A percentile compares a stretch with the other conserved stretches of the same genome.
phyloP scores from a whole-genome alignment of 2,113 vertebrate genomes.

The Raphicerus campestris region DNA sequence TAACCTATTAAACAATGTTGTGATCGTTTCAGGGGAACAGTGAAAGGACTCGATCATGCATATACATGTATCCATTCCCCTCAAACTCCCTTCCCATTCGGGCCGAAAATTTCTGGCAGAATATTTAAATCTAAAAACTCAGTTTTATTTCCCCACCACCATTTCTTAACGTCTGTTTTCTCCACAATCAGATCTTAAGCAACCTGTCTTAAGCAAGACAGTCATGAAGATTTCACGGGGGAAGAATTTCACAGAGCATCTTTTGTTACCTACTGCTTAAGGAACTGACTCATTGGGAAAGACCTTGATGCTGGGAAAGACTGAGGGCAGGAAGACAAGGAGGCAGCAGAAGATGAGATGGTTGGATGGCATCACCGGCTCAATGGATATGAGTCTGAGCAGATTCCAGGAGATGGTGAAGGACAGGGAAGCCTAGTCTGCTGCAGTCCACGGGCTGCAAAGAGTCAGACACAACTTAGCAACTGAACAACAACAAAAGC shows the following conservation, averaged over 20 bases:
- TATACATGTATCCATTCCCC: background rate
- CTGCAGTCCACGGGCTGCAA: background rate
- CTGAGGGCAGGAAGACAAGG: background rate
- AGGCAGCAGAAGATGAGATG: background rate
- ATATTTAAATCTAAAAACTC: background rate
- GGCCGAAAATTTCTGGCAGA: background rate
- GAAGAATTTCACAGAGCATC: background rate
- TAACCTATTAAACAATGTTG: background rate
- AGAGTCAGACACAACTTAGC: background rate
- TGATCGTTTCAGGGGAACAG: background rate
- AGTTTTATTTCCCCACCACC: background rate
- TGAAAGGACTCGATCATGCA: background rate
- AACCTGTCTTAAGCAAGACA: background rate
- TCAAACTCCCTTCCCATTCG: background rate
- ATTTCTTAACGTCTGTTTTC: background rate
- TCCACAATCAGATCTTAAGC: background rate
- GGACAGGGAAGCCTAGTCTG: background rate
- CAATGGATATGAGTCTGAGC: background rate
- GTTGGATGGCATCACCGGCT: background rate
- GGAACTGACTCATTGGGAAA: background rate
- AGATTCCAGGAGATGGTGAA: background rate
- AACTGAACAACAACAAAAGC: background rate
- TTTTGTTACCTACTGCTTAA: background rate
- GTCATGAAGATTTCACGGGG: accelerated
- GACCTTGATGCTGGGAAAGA: background rate